A percentile compares a stretch with the other conserved stretches of the same genome.
phyloP scores from a whole-genome alignment of 2,797 vertebrate species.

The Hafferia zeledoni region DNA sequence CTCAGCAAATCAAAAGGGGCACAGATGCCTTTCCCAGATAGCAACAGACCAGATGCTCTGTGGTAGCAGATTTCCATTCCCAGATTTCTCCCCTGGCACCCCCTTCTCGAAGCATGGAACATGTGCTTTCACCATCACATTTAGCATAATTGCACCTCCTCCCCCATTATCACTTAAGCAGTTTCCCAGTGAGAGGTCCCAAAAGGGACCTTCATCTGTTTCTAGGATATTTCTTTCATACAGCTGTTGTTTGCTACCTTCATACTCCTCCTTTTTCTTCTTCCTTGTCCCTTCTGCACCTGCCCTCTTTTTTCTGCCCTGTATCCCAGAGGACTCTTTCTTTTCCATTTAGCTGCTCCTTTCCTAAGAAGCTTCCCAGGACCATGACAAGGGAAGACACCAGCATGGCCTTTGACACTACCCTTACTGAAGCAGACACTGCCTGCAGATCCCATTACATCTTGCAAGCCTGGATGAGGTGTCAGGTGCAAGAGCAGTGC shows the following conservation, averaged over 20 bases:
- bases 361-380: not conserved
- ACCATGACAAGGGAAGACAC: not conserved
- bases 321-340: not conserved
- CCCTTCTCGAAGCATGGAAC: not conserved
- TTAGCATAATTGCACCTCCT: accelerated
- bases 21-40: not conserved
- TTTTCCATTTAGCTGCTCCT: not conserved
- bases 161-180: accelerated
- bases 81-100: not conserved
- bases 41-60: not conserved
- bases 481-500: accelerated
- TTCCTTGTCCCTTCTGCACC: not conserved
- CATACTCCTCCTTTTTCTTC: not conserved
- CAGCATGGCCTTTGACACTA: not conserved
- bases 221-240: not conserved
- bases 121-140: accelerated
- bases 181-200: not conserved
- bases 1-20: not conserved
- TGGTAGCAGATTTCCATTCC: not conserved
- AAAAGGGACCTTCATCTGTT: not conserved
- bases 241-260: not conserved
- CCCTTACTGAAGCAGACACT: accelerated
- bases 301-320: not conserved
- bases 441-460: not conserved
- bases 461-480: not conserved